A percentile compares a stretch with the other conserved stretches of the same genome.
These are phyloP conservation scores for Margaritifera margaritifera DNA, from an alignment of 2,888 invertebrate species.

Conservation along the genomic window DNA sequence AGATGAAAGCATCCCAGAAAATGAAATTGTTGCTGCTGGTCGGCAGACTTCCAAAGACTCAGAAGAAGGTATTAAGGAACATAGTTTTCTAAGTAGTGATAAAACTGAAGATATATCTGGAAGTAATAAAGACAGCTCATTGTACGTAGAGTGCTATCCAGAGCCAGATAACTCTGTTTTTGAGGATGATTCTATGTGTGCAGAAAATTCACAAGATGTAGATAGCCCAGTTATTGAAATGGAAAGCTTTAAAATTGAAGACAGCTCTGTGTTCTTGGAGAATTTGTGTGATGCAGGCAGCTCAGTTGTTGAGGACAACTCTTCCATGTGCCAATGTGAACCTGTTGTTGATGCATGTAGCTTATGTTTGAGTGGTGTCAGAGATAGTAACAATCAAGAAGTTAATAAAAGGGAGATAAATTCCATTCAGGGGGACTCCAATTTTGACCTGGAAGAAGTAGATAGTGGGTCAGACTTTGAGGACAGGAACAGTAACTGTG, in stretches of 20 bases:
- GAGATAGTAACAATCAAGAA: too few species aligned
- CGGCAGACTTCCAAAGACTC: conserved; percentile 6
- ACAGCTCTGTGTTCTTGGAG: not conserved
- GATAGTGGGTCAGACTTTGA: too few species aligned
- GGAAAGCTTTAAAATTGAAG: not conserved
- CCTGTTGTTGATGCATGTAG: too few species aligned
- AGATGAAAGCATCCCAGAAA: too few species aligned
- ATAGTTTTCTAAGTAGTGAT: not conserved
- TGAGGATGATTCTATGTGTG: not conserved
- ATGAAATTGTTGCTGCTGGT: too few species aligned
- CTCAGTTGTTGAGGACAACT: too few species aligned
- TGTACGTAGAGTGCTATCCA: not conserved
- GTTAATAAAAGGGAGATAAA: too few species aligned
- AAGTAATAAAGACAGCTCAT: not conserved
- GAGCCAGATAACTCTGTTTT: not conserved
- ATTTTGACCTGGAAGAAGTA: not conserved
- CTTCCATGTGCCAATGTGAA: too few species aligned
- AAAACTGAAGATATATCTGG: conserved; percentile 2
- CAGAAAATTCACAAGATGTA: not conserved
- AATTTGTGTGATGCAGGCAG: too few species aligned
- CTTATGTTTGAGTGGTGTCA: too few species aligned
- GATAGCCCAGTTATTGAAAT: not conserved
- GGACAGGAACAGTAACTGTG: too few species aligned
- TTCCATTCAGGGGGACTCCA: not conserved
- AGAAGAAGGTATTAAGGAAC: conserved; percentile 9